Evolutionary conservation across 2,888 invertebrate genomes (phyloP).

Genomic region (Leptinotarsa rubiginosa): DNA sequence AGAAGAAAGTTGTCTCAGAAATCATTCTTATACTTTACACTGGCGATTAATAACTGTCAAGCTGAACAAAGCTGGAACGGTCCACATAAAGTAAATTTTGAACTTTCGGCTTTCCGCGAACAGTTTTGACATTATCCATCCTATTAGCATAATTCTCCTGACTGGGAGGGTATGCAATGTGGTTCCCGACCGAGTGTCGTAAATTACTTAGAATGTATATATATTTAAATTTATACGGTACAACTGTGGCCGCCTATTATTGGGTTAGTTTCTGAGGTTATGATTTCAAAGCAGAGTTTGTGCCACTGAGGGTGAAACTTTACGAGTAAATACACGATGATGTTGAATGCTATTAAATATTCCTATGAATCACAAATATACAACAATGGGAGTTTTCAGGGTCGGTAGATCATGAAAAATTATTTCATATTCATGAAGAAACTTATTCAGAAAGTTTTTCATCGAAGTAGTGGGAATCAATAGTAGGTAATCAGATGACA

Average conservation of each 20-base stretch:
- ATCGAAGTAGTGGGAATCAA: too few relatives aligned
- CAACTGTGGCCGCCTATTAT: conserved; percentile 32
- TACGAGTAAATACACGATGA: too few relatives aligned
- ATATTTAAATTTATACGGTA: conserved; percentile 45
- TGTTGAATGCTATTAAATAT: too few relatives aligned
- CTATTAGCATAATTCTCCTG: conserved; percentile 43
- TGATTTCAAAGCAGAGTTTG: conserved; percentile 7
- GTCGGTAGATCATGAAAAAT: too few relatives aligned
- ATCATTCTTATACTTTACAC: not conserved
- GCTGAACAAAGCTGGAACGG: not conserved
- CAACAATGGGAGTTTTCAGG: too few relatives aligned
- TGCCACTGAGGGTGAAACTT: not conserved
- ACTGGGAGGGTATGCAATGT: conserved; percentile 33
- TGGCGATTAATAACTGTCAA: not conserved
- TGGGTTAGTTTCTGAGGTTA: conserved; percentile 18
- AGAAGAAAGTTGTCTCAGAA: not conserved
- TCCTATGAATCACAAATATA: too few relatives aligned
- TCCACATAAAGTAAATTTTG: conserved; percentile 10
- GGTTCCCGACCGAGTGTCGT: conserved; percentile 34
- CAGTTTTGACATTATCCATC: conserved; percentile 41
- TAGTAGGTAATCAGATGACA: too few relatives aligned
- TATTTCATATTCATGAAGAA: too few relatives aligned
- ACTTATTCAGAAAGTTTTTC: too few relatives aligned
- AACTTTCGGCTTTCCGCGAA: conserved; percentile 38
- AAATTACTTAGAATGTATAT: conserved; percentile 42